These are phyloP conservation scores for Tapirus terrestris DNA, from an alignment of 2,113 vertebrate genomes.

Conservation along the genomic window DNA sequence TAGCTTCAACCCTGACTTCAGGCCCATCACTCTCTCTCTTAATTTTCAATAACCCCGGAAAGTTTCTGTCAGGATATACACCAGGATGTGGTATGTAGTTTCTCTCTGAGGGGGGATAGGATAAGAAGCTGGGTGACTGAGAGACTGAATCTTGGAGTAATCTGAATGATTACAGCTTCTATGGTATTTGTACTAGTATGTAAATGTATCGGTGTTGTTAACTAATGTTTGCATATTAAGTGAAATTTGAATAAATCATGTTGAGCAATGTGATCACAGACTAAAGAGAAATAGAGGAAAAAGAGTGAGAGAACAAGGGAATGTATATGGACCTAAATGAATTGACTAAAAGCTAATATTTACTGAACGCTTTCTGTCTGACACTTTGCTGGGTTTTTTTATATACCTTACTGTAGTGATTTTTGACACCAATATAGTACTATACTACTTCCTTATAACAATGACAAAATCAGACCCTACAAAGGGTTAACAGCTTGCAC, in stretches of 20 bases:
- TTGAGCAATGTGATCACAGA: background rate
- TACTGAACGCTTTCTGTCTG: background rate
- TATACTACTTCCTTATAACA: background rate
- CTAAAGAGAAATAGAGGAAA: background rate
- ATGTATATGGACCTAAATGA: background rate
- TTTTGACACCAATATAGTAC: background rate
- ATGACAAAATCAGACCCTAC: background rate
- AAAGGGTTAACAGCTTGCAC: background rate
- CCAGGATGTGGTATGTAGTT: accelerated
- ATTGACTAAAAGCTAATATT: background rate
- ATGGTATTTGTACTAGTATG: background rate
- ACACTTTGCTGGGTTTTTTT: background rate
- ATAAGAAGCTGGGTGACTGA: background rate
- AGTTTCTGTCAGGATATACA: background rate
- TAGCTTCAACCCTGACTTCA: background rate
- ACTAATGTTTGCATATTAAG: background rate
- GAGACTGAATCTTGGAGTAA: background rate
- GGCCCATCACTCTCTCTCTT: background rate
- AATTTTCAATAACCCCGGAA: background rate
- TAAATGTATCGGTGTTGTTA: background rate
- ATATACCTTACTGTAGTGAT: background rate
- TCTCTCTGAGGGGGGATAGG: background rate
- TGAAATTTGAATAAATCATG: background rate
- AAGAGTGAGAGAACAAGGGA: background rate
- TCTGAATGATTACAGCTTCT: background rate